Percentiles rank a stretch among this genome's conserved stretches.
These are phyloP conservation scores for Anguilla rostrata DNA, from an alignment of 2,113 vertebrate species.

Conservation along the genomic window DNA sequence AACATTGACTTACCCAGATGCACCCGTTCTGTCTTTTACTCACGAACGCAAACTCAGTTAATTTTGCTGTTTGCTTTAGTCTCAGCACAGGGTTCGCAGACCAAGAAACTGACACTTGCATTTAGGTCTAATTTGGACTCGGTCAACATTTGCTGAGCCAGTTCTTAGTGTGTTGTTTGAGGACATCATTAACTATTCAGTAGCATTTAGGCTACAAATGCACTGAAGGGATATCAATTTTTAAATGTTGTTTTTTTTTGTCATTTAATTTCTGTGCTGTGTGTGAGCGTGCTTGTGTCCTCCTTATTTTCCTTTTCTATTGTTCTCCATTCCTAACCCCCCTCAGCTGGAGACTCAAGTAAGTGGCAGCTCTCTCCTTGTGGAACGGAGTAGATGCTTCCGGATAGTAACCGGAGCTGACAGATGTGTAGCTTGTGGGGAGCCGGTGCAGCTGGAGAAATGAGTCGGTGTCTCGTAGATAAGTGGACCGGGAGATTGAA, in stretches of 20 bases:
- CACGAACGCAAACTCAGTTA: neutral
- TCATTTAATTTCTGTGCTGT: neutral
- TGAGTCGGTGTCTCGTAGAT: neutral
- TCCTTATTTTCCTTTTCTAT: neutral
- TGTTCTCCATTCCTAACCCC: neutral
- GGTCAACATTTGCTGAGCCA: neutral
- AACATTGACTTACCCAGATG: neutral
- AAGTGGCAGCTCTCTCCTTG: neutral
- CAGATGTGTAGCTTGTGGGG: constrained; percentile 7
- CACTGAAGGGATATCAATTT: neutral
- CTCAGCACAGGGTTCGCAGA: neutral
- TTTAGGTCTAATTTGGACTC: neutral
- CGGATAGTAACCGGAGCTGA: neutral
- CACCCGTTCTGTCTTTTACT: neutral
- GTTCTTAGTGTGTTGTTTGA: neutral
- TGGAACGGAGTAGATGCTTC: neutral
- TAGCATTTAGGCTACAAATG: neutral
- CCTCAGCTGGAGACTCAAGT: neutral
- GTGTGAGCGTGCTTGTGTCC: neutral
- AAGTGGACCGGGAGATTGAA: neutral
- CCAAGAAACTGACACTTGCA: neutral
- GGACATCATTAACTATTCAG: neutral
- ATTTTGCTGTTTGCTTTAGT: neutral
- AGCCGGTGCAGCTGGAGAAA: neutral
- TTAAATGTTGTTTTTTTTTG: neutral